phyloP scores from a whole-genome alignment of 2,888 invertebrate genomes.

The Sturmia bella region DNA sequence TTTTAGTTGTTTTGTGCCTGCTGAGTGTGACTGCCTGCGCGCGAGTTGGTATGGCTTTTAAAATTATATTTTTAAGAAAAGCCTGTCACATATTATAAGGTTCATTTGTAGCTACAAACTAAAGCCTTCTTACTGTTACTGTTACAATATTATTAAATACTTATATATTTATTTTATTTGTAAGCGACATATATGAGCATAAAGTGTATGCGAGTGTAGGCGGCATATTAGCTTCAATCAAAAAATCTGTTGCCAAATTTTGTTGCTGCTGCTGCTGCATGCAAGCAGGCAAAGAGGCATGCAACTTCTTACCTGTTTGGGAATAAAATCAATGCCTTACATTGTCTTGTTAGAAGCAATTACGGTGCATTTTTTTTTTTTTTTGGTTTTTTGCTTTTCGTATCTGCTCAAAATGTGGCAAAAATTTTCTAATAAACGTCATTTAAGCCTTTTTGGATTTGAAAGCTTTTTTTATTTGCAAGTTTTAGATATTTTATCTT shows the following conservation, averaged over 20 bases:
- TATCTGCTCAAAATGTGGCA: conserved; percentile 64
- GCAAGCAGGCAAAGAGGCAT: conserved; percentile 11
- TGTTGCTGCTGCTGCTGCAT: conserved; percentile 44
- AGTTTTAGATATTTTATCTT: conserved; percentile 18
- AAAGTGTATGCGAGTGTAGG: conserved; percentile 67
- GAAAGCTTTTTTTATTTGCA: conserved; percentile 21
- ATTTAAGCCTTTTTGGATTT: conserved; percentile 66
- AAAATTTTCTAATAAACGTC: conserved; percentile 67
- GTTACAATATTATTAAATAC: conserved; percentile 26
- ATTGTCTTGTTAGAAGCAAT: conserved; percentile 68
- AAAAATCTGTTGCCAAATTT: conserved; percentile 70
- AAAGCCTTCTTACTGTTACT: conserved; percentile 14
- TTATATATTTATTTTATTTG: conserved; percentile 19
- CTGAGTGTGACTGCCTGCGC: not conserved
- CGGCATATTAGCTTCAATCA: conserved; percentile 73
- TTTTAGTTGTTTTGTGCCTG: conserved; percentile 52
- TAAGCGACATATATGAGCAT: conserved; percentile 46
- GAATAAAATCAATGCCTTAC: conserved; percentile 69
- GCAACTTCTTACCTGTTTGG: conserved; percentile 42
- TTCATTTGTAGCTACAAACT: conserved; percentile 57
- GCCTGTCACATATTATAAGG: conserved; percentile 67
- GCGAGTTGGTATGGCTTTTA: conserved; percentile 42
- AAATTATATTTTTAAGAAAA: conserved; percentile 62
- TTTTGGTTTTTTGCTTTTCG: not conserved
- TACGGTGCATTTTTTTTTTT: conserved; percentile 58